Percentiles rank a stretch among this genome's conserved stretches.
phyloP scores from a whole-genome alignment of 2,797 vertebrate species.

The Linurgus olivaceus region DNA sequence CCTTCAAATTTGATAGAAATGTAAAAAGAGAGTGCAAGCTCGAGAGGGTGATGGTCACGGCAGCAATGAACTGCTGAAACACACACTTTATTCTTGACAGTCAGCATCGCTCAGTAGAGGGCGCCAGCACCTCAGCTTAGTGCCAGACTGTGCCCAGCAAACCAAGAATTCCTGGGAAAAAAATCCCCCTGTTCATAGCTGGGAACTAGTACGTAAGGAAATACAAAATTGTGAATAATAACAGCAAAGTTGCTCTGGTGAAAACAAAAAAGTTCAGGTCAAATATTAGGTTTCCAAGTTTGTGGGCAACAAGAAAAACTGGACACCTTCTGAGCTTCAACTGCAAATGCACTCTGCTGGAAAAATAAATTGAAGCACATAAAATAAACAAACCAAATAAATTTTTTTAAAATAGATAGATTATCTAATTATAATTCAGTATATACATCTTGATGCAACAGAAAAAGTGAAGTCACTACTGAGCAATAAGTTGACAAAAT shows the following conservation, averaged over 20 bases:
- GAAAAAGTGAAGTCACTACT: not conserved
- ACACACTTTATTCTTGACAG: fast-evolving
- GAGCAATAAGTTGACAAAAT: not conserved
- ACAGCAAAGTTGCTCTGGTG: not conserved
- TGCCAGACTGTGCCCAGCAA: not conserved
- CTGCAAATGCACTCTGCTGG: not conserved
- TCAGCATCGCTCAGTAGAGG: conserved; percentile 30
- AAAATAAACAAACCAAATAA: not conserved
- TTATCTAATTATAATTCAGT: not conserved
- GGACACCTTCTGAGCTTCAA: not conserved
- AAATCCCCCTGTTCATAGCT: not conserved
- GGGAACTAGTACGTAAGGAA: not conserved
- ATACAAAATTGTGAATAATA: not conserved
- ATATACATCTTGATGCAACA: not conserved
- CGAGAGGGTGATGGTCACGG: not conserved
- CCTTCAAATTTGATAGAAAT: not conserved
- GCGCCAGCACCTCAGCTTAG: conserved; percentile 28
- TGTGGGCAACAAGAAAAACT: not conserved
- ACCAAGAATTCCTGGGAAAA: not conserved
- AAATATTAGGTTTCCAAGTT: not conserved
- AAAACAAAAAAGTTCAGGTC: not conserved
- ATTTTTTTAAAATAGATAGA: not conserved
- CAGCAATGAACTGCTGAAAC: not conserved
- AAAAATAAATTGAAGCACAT: not conserved
- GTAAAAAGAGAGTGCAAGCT: not conserved